Base-by-base conservation (phyloP, 2,797 vertebrate species). In the Cirrhinus molitorella region DNA sequence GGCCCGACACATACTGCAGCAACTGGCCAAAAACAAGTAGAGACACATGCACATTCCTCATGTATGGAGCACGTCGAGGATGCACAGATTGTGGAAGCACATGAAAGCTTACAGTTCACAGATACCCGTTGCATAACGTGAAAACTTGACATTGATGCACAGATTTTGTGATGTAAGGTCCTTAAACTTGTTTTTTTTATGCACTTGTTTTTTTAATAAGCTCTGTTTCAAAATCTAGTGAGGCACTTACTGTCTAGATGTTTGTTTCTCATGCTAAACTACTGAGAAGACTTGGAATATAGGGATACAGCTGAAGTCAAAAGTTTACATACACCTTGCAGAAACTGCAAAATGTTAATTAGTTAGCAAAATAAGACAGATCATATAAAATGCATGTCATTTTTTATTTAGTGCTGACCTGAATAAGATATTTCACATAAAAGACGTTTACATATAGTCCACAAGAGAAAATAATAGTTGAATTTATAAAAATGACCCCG, bases 1-100 rank as follows among this genome's bases (percentile, higher is more conserved):
- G 66, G 78, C 75, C 21, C 49, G 55, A 70, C 74, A 83, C 49
- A 47, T 61, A 77, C 70, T n/a, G 66, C 77, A 83, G 85, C 59
- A 82, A 85, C 65, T 47, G 53, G 78, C 73, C 76, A 75, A 79
- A 83, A 79, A 68, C 70, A 85, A 34, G 21, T 19, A 17, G 25
- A 82, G 28, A 82, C 80, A 73, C 80, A 34, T 40, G 57, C 61
- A 51, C 72, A 72, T 79, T 74, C 65, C n/a, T 87, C 73, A 61
- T 78, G 87, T 79, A 85, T 84, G 49, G 81, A 85, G 78, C 73
- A 34, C 66, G 67, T 81, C 45, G 70, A 77, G 28, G 23, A 79
- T 51, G 63, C 16, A 34, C 59, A 59, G 31, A 81, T 68, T 87
- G 79, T 57, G 55, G 77, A 74, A 40, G 28, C 57, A 73, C 57